phyloP scores from a whole-genome alignment of 2,113 vertebrate genomes.

The Spheniscus mendiculus region DNA sequence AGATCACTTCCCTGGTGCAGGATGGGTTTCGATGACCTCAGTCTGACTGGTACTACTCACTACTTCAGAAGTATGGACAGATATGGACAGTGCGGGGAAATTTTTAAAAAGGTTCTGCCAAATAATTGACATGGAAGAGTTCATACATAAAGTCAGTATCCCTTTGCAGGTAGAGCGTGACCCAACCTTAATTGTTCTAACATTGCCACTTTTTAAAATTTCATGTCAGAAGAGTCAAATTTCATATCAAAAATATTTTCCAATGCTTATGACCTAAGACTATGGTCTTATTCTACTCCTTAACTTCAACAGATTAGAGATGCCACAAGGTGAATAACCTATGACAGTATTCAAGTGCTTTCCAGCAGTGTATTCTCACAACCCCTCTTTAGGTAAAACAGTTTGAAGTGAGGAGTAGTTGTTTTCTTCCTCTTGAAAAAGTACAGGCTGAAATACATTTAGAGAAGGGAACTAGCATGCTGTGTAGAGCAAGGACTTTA shows the following conservation, averaged over 20 bases:
- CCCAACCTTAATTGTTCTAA: background rate
- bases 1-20: background rate
- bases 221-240: background rate
- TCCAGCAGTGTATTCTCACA: background rate
- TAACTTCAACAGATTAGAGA: background rate
- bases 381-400: background rate
- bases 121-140: background rate
- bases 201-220: background rate
- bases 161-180: background rate
- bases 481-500: background rate
- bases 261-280: background rate
- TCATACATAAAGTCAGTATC: fast-evolving
- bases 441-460: background rate
- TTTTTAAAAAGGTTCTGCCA: background rate
- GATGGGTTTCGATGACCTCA: background rate
- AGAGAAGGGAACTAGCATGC: background rate
- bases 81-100: fast-evolving
- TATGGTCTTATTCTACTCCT: background rate
- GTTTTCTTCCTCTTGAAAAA: background rate
- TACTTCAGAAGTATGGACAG: background rate
- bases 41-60: background rate
- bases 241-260: background rate
- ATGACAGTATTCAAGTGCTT: background rate
- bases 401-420: background rate
- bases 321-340: background rate